A percentile compares a stretch with the other conserved stretches of the same genome.
These are phyloP conservation scores for Volucella inanis DNA, from an alignment of 2,888 invertebrate genomes.

Conservation along the genomic window DNA sequence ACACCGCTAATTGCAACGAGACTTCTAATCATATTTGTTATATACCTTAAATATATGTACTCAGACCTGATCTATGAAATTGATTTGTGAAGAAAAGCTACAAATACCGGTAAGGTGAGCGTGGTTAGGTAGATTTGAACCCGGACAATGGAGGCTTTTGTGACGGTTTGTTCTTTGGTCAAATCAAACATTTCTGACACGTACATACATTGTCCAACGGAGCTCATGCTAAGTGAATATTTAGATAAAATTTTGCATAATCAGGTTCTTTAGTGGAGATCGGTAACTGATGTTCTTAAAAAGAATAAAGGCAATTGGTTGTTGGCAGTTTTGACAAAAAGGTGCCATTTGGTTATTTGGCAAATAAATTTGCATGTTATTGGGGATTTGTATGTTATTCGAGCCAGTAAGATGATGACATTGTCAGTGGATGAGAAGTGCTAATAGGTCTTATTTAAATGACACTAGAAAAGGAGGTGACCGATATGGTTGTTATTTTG, in stretches of 20 bases:
- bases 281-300: no score
- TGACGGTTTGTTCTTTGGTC: conserved; percentile 5
- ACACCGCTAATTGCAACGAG: conserved; percentile 45
- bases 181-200: conserved; percentile 59
- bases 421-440: no score
- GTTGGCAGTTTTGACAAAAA: conserved; percentile 10
- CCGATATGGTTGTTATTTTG: no score
- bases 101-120: neutral
- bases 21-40: conserved; percentile 55
- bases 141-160: conserved; percentile 45
- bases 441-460: no score
- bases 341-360: conserved; percentile 32
- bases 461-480: no score
- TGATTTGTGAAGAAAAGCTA: conserved; percentile 25
- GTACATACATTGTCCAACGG: conserved; percentile 51
- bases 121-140: conserved; percentile 12
- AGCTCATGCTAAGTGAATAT: conserved; percentile 11
- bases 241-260: conserved; percentile 44
- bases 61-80: neutral
- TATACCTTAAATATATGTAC: neutral
- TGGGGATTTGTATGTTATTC: neutral
- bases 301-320: neutral
- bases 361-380: conserved; percentile 23
- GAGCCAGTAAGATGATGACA: no score
- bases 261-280: conserved; percentile 15